Evolutionary conservation across 2,797 vertebrate species (phyloP).

Genomic region (Premnoplex brunnescens): DNA sequence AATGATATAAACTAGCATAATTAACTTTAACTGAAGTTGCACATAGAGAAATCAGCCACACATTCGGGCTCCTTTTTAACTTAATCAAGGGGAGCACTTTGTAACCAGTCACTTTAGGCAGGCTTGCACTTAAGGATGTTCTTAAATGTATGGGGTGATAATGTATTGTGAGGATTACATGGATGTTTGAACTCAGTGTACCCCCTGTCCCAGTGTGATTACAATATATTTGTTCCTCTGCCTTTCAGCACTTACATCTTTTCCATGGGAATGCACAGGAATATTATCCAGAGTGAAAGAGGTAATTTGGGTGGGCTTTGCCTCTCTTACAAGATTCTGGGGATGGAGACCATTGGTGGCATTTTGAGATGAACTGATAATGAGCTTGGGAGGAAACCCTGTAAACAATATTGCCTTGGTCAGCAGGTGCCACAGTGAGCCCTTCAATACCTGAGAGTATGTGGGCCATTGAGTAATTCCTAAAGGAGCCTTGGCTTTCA

Average conservation of each 20-base stretch:
- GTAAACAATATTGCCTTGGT: not conserved
- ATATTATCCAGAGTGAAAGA: not conserved
- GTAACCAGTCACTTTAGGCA: fast-evolving
- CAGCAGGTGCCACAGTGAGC: not conserved
- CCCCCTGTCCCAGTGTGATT: not conserved
- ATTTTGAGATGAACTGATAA: not conserved
- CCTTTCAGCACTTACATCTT: not conserved
- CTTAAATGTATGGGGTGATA: fast-evolving
- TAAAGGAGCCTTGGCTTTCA: not conserved
- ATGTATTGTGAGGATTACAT: not conserved
- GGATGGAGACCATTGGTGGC: not conserved
- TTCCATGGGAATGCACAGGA: not conserved
- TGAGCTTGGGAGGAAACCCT: not conserved
- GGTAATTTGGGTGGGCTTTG: not conserved
- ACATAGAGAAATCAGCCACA: not conserved
- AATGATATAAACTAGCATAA: not conserved
- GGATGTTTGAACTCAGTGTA: not conserved
- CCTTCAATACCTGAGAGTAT: fast-evolving
- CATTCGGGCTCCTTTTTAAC: not conserved
- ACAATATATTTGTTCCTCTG: not conserved
- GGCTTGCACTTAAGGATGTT: not conserved
- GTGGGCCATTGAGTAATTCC: not conserved
- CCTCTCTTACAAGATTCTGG: not conserved
- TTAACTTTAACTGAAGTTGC: not conserved
- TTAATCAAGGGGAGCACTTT: not conserved